phyloP scores from a whole-genome alignment of 2,797 vertebrate species.

The Poeciliopsis paucimaculata region DNA sequence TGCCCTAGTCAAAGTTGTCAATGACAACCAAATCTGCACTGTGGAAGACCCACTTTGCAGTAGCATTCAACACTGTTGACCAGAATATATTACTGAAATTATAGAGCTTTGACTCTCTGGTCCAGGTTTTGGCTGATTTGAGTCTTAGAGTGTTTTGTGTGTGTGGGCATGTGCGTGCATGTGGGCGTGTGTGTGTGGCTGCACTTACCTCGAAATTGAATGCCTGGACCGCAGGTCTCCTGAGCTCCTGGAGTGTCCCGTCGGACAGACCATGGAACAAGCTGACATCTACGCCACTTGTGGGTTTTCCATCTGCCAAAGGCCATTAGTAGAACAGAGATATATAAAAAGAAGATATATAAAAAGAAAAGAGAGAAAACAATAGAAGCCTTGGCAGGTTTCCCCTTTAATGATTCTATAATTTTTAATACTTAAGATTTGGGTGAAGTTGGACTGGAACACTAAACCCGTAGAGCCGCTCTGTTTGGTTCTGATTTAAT shows the following conservation, averaged over 20 bases:
- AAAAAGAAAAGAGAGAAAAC: background rate
- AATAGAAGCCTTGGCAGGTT: background rate
- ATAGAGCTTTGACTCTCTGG: background rate
- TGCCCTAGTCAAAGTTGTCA: no score
- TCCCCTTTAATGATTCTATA: background rate
- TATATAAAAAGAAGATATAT: background rate
- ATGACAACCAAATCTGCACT: no score
- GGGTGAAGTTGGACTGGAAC: background rate
- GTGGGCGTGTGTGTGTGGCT: no score
- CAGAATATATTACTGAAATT: background rate
- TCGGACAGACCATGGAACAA: conserved; percentile 91
- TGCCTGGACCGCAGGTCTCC: conserved; percentile 91
- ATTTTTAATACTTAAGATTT: background rate
- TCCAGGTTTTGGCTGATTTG: background rate
- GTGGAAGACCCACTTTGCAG: no score
- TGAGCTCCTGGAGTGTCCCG: conserved; percentile 91
- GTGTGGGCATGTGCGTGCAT: background rate
- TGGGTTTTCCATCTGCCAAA: conserved; percentile 93
- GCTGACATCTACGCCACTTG: conserved; percentile 94
- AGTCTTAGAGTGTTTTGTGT: background rate
- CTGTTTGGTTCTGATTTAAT: background rate
- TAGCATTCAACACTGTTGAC: background rate
- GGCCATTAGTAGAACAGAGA: background rate
- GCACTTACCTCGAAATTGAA: conserved; percentile 90
- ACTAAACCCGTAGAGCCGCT: background rate